phyloP scores from a whole-genome alignment of 2,888 invertebrate genomes.

The Arenicola marina region DNA sequence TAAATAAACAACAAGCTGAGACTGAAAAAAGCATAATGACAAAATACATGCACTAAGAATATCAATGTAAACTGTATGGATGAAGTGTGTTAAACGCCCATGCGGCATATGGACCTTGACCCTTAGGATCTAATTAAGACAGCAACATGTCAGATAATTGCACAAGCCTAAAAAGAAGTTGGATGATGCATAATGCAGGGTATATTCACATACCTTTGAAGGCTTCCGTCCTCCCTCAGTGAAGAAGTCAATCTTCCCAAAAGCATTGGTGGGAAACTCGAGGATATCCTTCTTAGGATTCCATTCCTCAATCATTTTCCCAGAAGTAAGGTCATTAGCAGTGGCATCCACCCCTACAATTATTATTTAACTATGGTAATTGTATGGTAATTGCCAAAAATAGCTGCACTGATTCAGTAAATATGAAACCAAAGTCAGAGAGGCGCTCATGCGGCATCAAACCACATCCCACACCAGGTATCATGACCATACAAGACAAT shows the following conservation, averaged over 20 bases:
- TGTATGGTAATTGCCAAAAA: slow-evolving; percentile 3
- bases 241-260: slow-evolving; percentile 43
- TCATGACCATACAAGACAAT: no score
- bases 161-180: no score
- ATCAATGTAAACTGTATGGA: no score
- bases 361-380: background rate
- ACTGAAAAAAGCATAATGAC: background rate
- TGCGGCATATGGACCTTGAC: no score
- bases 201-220: slow-evolving; percentile 28
- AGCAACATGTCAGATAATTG: no score
- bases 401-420: background rate
- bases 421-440: background rate
- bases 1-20: background rate
- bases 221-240: slow-evolving; percentile 31
- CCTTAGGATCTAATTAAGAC: no score
- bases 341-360: slow-evolving; percentile 8
- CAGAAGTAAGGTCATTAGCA: slow-evolving; percentile 4
- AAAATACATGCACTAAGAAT: background rate
- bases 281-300: slow-evolving; percentile 14
- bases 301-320: slow-evolving; percentile 12
- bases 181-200: no score
- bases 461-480: no score
- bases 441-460: no score
- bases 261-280: slow-evolving; percentile 40
- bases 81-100: no score